These are phyloP conservation scores for Acronicta aceris DNA, from an alignment of 2,888 invertebrate genomes.

Conservation along the genomic window DNA sequence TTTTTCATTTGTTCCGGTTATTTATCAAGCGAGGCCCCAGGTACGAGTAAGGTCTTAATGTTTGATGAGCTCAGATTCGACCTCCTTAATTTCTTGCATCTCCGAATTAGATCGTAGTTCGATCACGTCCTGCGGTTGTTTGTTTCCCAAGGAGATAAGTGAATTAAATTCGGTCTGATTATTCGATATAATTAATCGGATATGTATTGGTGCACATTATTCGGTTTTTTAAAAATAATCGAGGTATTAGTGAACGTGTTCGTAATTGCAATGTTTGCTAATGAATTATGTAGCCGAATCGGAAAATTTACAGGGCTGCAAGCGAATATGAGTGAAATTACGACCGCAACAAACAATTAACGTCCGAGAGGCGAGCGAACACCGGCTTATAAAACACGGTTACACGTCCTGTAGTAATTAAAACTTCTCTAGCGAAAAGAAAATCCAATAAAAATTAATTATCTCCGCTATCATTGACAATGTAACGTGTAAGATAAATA, in stretches of 20 bases:
- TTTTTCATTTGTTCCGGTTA: constrained; percentile 86
- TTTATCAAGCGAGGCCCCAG: constrained; percentile 84
- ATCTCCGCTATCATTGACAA: constrained; percentile 71
- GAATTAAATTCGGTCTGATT: constrained; percentile 69
- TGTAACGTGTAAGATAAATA: constrained; percentile 74
- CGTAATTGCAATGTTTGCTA: constrained; percentile 58
- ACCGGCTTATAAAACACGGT: constrained; percentile 70
- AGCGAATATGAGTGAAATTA: constrained; percentile 74
- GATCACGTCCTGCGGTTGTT: constrained; percentile 73
- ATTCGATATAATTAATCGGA: constrained; percentile 49
- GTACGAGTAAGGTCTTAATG: constrained; percentile 80
- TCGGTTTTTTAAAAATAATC: constrained; percentile 49
- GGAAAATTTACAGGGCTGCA: constrained; percentile 67
- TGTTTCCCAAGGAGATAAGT: constrained; percentile 65
- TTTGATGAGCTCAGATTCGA: constrained; percentile 86
- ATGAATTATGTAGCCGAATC: constrained; percentile 71
- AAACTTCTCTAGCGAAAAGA: constrained; percentile 81
- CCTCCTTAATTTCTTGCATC: constrained; percentile 80
- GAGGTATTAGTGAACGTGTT: constrained; percentile 47
- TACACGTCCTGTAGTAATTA: constrained; percentile 76
- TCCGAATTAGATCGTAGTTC: constrained; percentile 66
- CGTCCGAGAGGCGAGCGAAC: constrained; percentile 62
- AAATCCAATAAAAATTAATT: constrained; percentile 82
- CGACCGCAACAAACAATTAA: constrained; percentile 79
- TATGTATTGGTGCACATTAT: constrained; percentile 41